Percentiles rank a stretch among this genome's conserved stretches.
Conservation (phyloP, 1,140 invertebrate genomes). For the Ceratina japonica region DNA sequence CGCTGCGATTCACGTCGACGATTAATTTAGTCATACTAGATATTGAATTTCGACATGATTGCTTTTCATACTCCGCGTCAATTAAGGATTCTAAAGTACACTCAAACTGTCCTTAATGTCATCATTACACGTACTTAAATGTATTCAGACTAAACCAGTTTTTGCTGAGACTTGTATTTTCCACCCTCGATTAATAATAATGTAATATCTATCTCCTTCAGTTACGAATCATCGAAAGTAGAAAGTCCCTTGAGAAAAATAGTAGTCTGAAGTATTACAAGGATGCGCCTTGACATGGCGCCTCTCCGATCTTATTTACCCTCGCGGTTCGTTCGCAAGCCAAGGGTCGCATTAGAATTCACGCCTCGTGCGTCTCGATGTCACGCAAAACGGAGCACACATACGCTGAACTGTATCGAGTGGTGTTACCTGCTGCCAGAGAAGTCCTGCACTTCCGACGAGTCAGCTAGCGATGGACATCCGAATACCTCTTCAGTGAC, state of each 20-base stretch:
- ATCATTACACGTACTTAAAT: too few species aligned
- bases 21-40: too few species aligned
- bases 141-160: too few species aligned
- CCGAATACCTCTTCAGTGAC: too few species aligned
- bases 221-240: neutral
- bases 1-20: neutral
- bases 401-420: neutral
- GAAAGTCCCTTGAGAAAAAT: neutral
- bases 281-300: conserved; percentile 37
- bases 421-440: neutral
- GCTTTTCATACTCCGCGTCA: too few species aligned
- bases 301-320: conserved; percentile 13
- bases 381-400: neutral
- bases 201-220: neutral
- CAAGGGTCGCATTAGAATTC: conserved; percentile 4
- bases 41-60: too few species aligned
- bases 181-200: neutral
- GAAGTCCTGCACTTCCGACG: conserved; percentile 38
- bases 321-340: neutral
- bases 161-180: too few species aligned
- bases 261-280: conserved; percentile 11
- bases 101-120: too few species aligned
- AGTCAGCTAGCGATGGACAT: neutral
- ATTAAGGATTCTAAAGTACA: too few species aligned
- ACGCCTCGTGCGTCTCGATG: neutral